A percentile compares a stretch with the other conserved stretches of the same genome.
phyloP scores from a whole-genome alignment of 2,113 vertebrate genomes.

The Cochlearius cochlearius region DNA sequence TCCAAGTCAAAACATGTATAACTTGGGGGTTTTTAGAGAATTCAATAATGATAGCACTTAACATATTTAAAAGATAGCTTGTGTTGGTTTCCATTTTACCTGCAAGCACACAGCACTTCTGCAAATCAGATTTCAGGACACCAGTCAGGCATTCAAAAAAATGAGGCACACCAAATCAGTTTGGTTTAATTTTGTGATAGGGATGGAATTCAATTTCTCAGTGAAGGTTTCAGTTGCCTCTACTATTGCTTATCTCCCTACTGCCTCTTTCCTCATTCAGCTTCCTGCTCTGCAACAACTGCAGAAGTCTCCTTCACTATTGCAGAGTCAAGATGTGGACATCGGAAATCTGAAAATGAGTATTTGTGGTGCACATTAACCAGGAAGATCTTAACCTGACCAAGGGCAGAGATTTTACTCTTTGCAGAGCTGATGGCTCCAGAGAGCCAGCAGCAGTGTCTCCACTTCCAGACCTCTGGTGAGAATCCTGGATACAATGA shows the following conservation, averaged over 20 bases:
- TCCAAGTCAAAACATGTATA: background rate
- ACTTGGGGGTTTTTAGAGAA: rapidly evolving
- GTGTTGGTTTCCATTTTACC: background rate
- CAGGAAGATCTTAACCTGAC: background rate
- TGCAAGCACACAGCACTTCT: background rate
- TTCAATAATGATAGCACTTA: background rate
- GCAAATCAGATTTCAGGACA: background rate
- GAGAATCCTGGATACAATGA: background rate
- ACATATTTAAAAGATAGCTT: background rate
- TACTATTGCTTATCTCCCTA: background rate
- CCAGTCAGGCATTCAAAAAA: background rate
- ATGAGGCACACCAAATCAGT: background rate
- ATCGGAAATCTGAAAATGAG: background rate
- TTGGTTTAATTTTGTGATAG: background rate
- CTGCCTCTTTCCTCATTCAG: background rate
- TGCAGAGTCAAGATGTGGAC: background rate
- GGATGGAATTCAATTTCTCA: background rate
- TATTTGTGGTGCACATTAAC: background rate
- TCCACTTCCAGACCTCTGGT: background rate
- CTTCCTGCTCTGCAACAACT: background rate
- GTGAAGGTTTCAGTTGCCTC: background rate
- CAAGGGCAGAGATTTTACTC: background rate
- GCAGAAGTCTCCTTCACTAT: background rate
- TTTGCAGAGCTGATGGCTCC: background rate
- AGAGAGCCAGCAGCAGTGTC: background rate